Base-by-base conservation (phyloP, 1,140 invertebrate species). In the Mesaphorura yosii region DNA sequence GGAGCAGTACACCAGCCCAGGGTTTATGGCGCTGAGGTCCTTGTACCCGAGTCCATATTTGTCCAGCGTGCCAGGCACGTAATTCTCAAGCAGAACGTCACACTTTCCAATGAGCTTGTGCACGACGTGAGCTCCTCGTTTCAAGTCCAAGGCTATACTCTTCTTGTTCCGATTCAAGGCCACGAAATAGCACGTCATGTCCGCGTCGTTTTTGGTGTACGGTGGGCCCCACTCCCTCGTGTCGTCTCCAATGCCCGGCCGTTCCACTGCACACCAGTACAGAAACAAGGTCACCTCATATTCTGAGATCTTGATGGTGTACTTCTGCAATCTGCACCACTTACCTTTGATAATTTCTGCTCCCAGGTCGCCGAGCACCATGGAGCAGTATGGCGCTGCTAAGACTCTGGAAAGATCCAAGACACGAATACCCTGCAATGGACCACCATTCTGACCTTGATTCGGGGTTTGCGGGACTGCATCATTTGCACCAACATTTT, bases 41-140 rank as follows among this genome's bases (percentile, higher is more conserved):
- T 85, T 69, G 68, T 92, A 98, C 22, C 84, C 88, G 42, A 98
- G 68, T 5, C 79, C 79, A 45, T 88, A 73, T 51, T 80, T 68
- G 23, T 80, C 75, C 55, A 98, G 68, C 64, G 89, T 90, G 1
- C 90, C 91, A 15, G 93, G 93, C 1, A 97, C 72, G 71, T 84
- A 98, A 72, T 98, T 98, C 68, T 98, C 93, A 12, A 98, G 76
- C 1, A 97, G 65, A 22, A 98, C 79, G 74, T 98, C 93, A 69
- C 81, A 82, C 58, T 81, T 77, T 45, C 70, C 70, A 12, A 80
- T 83, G 37, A 91, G 68, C 40, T 88, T 75, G 59, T 80, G 74
- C 14, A 95, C 71, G 23, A 96, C 71, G 37, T 83, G 67, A 62
- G 71, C 73, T 1, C 92, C 92, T 68, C 78, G 68, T 66, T 89